Conservation (phyloP, 2,113 vertebrate species). For the Phasianus colchicus region DNA sequence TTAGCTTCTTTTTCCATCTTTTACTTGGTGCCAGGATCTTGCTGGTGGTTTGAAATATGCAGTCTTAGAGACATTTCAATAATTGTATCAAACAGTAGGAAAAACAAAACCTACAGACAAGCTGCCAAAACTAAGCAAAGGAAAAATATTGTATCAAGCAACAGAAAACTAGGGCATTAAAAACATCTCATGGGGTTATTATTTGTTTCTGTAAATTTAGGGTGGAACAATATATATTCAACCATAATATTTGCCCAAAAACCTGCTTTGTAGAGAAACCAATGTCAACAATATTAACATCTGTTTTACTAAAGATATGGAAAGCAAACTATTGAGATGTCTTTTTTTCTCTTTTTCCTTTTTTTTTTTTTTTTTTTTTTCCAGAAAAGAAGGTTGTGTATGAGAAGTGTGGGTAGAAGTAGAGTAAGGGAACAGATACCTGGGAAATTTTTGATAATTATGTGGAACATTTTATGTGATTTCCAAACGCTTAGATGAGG, state of each 20-base stretch:
- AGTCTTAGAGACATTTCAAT: not conserved
- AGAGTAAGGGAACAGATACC: not conserved
- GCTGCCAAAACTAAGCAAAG: not conserved
- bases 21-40: not conserved
- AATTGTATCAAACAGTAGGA: not conserved
- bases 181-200: not conserved
- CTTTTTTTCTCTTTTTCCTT: not conserved
- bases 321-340: not conserved
- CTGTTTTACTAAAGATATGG: not conserved
- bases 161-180: not conserved
- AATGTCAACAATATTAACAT: not conserved
- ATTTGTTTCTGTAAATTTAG: not conserved
- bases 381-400: not conserved
- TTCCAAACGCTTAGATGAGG: not conserved
- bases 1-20: not conserved
- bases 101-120: not conserved
- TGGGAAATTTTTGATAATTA: not conserved
- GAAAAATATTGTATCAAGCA: not conserved
- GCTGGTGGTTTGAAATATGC: not conserved
- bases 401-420: not conserved
- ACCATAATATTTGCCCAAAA: not conserved
- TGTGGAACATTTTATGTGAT: rapidly evolving
- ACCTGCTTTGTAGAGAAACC: not conserved
- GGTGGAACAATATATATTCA: not conserved
- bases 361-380: not conserved